A percentile compares a stretch with the other conserved stretches of the same genome.
phyloP scores from a whole-genome alignment of 30 jellyfish, hydroid and myxozoan species.

The Aurelia aurita region DNA sequence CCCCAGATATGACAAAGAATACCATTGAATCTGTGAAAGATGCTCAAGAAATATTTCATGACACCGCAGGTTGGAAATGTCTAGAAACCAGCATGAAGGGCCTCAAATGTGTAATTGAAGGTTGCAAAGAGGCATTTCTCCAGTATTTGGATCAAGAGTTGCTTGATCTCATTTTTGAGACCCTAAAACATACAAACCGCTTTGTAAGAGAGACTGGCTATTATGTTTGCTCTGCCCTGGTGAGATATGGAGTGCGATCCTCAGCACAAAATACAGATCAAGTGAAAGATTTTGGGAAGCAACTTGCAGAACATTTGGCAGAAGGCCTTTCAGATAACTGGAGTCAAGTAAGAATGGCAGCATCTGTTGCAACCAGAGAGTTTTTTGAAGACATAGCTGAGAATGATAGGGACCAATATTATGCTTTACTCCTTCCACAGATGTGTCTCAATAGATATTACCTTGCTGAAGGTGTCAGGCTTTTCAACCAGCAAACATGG shows the following conservation, averaged over 20 bases:
- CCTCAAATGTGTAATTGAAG: conserved; percentile 88
- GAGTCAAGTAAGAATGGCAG: conserved; percentile 99
- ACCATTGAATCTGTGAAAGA: conserved; percentile 42
- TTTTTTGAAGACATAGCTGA: conserved; percentile 82
- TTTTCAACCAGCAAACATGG: conserved; percentile 98
- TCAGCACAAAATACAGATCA: conserved; percentile 51
- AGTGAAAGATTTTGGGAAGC: conserved; percentile 78
- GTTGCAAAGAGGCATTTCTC: conserved; percentile 84
- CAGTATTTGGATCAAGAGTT: conserved; percentile 66
- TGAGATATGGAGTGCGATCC: conserved; percentile 81
- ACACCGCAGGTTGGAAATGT: conserved; percentile 99
- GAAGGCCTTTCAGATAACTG: conserved; percentile 96
- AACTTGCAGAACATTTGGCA: conserved; percentile 75
- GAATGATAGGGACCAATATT: conserved; percentile 67
- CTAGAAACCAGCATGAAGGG: conserved; percentile 99
- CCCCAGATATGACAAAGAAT: conserved; percentile 46
- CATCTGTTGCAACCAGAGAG: conserved; percentile 97
- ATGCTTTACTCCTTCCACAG: conserved; percentile 83
- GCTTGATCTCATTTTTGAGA: conserved; percentile 85
- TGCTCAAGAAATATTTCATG: conserved; percentile 94
- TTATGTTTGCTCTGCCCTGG: conserved; percentile 96
- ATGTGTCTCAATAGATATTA: conserved; percentile 96
- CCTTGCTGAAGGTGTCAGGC: conserved; percentile 97
- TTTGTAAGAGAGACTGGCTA: conserved; percentile 98
- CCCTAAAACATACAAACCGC: conserved; percentile 89